Evolutionary conservation across 2,113 vertebrate species (phyloP), one percentile per base, ranked within the genome.

Genomic region (Rhizomys pruinosus): DNA sequence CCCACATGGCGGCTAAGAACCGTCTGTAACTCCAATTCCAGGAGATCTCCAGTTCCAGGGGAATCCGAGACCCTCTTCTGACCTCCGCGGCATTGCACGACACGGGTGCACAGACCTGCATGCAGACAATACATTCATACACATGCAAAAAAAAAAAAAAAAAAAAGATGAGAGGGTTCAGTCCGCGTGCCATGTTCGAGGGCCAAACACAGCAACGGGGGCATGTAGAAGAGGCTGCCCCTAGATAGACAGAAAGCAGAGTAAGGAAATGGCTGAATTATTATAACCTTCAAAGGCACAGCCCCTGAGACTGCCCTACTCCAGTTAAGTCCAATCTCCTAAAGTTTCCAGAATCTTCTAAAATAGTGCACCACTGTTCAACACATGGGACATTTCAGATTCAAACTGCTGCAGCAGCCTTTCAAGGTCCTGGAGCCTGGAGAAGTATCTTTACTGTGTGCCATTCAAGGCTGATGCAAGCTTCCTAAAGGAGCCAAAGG

Each of bases 341-440:
- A 55, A 69, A n/a, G 81, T 52, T 68, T 23, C 20, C 22, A 16
- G n/a, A 55, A 55, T 84, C 32, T 84, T 13, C 22, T 32, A 84
- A 84, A 47, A n/a, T 25, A 69, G 82, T 47, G 19, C 47, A 13
- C 37, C 34, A 85, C 20, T 37, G 47, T 37, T 29, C 47, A 71
- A 27, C 22, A 22, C 42, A 2, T 19, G 44, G 42, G 82, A n/a
- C 82, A 69, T 17, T 71, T 47, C 66, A 25, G 34, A 55, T 55
- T 71, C 34, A 85, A 37, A 27, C 32, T 66, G 22, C 55, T 16
- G 27, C 2, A 5, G 57, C 37, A 47, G n/a, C 19, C 25, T 92
- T 74, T 71, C 32, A 44, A 22, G 17, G 57, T 1, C 19, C 4
- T 3, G 13, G 23, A 29, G 1, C 0, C 19, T 44, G 7, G 2